Conservation (phyloP, 2,797 vertebrate species). For the Rhadinocentrus ornatus region DNA sequence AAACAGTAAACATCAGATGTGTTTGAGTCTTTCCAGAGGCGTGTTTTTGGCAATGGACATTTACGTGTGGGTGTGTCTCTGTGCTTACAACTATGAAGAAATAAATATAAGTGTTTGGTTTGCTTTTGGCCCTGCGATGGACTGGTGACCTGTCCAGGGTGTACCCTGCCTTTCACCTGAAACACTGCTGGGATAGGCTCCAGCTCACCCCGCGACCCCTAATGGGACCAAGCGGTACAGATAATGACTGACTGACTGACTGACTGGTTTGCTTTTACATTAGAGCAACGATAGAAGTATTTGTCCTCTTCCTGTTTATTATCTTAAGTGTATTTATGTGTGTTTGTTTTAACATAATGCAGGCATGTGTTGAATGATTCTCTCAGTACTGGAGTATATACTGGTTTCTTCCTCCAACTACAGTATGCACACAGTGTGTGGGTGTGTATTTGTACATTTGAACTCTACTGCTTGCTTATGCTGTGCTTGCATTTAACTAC, state of each 20-base stretch:
- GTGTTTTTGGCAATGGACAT: neutral
- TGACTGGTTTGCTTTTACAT: conserved; percentile 9
- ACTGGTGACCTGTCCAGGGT: too few relatives aligned
- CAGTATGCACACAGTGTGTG: neutral
- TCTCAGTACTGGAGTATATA: neutral
- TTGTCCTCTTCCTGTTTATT: conserved; percentile 20
- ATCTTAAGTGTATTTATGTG: neutral
- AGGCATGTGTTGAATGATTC: neutral
- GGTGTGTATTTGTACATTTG: neutral
- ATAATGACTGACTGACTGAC: too few relatives aligned
- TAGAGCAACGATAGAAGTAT: conserved; percentile 7
- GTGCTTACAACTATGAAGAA: conserved; percentile 1
- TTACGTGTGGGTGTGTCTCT: conserved; percentile 16
- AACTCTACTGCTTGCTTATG: neutral
- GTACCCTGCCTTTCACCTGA: too few relatives aligned
- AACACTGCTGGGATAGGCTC: too few relatives aligned
- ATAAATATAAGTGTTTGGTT: neutral
- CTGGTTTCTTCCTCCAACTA: neutral
- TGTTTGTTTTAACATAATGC: neutral
- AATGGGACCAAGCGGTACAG: too few relatives aligned
- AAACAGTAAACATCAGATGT: conserved; percentile 1
- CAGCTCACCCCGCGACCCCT: too few relatives aligned
- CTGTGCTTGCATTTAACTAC: too few relatives aligned
- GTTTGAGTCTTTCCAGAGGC: conserved; percentile 12
- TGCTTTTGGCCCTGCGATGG: too few relatives aligned